Evolutionary conservation across 2,888 invertebrate genomes (phyloP).

Genomic region (Galerucella nymphaeae): DNA sequence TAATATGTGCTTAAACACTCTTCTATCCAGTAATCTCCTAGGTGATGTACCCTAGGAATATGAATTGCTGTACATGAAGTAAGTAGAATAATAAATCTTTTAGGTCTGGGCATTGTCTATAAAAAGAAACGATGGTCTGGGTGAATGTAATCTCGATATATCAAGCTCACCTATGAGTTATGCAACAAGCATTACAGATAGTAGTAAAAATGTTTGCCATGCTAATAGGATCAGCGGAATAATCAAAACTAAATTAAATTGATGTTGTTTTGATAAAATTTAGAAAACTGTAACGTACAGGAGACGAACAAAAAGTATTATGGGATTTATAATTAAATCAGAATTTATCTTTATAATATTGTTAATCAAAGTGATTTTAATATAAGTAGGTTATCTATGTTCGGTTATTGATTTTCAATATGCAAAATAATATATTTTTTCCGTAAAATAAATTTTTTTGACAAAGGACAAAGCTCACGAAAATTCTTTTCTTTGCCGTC

Average conservation of each 20-base stretch:
- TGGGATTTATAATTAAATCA: too few relatives aligned
- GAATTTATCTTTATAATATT: too few relatives aligned
- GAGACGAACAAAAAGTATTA: too few relatives aligned
- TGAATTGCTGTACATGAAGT: too few relatives aligned
- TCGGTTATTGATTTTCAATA: neutral
- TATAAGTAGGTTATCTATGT: neutral
- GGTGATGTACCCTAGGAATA: too few relatives aligned
- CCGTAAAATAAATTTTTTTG: conserved; percentile 21
- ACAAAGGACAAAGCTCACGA: conserved; percentile 45
- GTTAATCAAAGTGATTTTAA: too few relatives aligned
- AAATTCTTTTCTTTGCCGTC: conserved; percentile 50
- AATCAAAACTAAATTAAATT: neutral
- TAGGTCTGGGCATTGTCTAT: too few relatives aligned
- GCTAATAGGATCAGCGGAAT: neutral
- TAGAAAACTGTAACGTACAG: too few relatives aligned
- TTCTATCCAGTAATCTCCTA: too few relatives aligned
- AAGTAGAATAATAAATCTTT: too few relatives aligned
- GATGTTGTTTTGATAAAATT: neutral
- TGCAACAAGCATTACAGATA: neutral
- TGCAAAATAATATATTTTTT: neutral
- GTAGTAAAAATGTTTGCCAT: neutral
- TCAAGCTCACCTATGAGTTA: neutral
- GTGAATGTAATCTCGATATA: neutral
- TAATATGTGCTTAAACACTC: too few relatives aligned
- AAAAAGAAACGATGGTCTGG: too few relatives aligned